Conservation (phyloP, 2,888 invertebrate species). For the Erebia epiphron region DNA sequence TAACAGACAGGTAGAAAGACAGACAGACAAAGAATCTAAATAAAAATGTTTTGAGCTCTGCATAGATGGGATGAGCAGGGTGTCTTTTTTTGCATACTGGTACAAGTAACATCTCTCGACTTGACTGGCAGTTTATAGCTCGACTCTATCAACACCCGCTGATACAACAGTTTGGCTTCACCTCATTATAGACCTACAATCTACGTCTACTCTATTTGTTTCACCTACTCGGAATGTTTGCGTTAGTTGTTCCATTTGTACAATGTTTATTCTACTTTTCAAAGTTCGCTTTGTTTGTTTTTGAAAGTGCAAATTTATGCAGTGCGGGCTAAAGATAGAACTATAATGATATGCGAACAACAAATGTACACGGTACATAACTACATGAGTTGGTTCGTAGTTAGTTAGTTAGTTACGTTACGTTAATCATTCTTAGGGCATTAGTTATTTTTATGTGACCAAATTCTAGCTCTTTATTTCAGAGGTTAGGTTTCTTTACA, state of each 20-base stretch:
- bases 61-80: no score
- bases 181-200: background rate
- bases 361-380: background rate
- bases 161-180: slow-evolving; percentile 11
- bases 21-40: no score
- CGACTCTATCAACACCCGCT: background rate
- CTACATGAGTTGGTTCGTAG: no score
- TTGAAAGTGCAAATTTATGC: slow-evolving; percentile 8
- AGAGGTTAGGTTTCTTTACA: no score
- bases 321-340: background rate
- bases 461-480: no score
- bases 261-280: slow-evolving; percentile 3
- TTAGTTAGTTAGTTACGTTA: no score
- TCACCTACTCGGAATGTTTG: background rate
- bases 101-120: no score
- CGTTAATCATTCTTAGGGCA: no score
- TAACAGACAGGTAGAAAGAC: no score
- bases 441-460: no score
- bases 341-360: background rate
- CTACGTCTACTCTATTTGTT: background rate
- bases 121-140: slow-evolving; percentile 8
- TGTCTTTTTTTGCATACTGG: no score
- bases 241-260: background rate
- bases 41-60: no score
- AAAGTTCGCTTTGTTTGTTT: background rate